Conservation (phyloP, 1,140 invertebrate genomes). For the Cylas formicarius region DNA sequence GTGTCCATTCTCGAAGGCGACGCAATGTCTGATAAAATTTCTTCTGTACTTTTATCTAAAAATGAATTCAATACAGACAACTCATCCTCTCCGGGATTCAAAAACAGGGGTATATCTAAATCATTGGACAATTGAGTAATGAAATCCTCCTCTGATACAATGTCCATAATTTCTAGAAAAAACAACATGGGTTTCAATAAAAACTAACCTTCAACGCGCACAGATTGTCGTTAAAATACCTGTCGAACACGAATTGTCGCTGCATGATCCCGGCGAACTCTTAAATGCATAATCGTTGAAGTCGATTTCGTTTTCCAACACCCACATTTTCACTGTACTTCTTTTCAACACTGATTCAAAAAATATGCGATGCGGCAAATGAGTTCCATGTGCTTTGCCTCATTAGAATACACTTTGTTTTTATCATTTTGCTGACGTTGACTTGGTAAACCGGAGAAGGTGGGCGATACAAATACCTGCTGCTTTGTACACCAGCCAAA, state of each 20-base stretch:
- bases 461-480: too few species aligned
- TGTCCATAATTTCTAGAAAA: constrained; percentile 28
- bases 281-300: constrained; percentile 29
- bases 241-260: constrained; percentile 28
- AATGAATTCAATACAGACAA: constrained; percentile 34
- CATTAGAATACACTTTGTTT: too few species aligned
- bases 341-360: too few species aligned
- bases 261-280: constrained; percentile 33
- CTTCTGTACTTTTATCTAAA: constrained; percentile 33
- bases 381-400: too few species aligned
- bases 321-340: too few species aligned
- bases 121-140: constrained; percentile 34
- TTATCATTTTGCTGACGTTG: too few species aligned
- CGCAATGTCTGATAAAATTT: constrained; percentile 34
- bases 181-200: not conserved
- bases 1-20: constrained; percentile 15
- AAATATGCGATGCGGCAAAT: too few species aligned
- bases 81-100: constrained; percentile 35
- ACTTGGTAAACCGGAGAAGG: too few species aligned
- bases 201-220: not conserved
- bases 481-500: too few species aligned
- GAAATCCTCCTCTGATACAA: constrained; percentile 37
- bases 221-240: constrained; percentile 14
- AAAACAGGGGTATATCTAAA: constrained; percentile 35
- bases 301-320: constrained; percentile 11